Percentiles rank a stretch among this genome's conserved stretches.
These are phyloP conservation scores for Pipistrellus nathusii DNA, from an alignment of 2,797 vertebrate genomes.

Conservation along the genomic window DNA sequence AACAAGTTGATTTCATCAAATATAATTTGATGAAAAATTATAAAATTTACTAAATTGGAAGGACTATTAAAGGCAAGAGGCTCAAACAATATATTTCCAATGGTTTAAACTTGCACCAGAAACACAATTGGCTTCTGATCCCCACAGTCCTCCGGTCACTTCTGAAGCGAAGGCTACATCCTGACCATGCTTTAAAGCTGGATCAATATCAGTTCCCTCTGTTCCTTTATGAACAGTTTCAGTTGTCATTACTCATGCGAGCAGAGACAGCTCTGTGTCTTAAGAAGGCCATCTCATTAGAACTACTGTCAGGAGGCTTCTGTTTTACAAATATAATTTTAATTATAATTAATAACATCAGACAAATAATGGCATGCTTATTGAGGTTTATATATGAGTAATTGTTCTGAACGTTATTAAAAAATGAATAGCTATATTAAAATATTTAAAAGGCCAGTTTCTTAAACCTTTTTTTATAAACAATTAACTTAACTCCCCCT, in stretches of 20 bases:
- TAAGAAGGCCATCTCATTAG: background rate
- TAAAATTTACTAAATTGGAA: background rate
- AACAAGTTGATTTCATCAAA: background rate
- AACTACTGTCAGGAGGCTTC: background rate
- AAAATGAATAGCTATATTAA: background rate
- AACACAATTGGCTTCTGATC: background rate
- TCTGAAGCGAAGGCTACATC: background rate
- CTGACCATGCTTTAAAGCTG: background rate
- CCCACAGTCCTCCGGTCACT: background rate
- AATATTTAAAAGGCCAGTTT: background rate
- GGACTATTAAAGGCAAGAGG: background rate
- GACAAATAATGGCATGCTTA: background rate
- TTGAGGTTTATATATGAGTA: background rate
- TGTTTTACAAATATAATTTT: background rate
- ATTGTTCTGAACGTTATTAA: slow-evolving; percentile 24
- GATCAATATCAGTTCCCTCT: background rate
- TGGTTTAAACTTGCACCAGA: background rate
- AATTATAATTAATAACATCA: background rate
- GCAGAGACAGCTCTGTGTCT: background rate
- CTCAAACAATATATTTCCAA: background rate
- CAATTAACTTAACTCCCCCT: background rate
- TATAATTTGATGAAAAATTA: background rate
- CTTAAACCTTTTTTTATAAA: background rate
- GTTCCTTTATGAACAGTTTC: background rate
- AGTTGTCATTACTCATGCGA: background rate